Conservation (phyloP, 2,797 vertebrate species). For the Pangasius krempfi region DNA sequence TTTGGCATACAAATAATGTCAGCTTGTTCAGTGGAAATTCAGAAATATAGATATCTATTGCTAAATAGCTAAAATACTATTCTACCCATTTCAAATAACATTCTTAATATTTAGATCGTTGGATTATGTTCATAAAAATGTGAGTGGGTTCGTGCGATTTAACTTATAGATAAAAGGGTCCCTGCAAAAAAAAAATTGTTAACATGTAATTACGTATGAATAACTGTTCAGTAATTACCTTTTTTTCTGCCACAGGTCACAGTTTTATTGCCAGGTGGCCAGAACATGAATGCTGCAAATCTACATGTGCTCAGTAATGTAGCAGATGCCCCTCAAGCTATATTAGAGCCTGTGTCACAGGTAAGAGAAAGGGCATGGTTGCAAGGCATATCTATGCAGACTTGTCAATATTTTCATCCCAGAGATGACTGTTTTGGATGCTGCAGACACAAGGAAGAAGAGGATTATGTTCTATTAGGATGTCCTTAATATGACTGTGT, state of each 20-base stretch:
- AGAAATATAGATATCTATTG: background rate
- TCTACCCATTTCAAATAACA: background rate
- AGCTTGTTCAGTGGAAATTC: background rate
- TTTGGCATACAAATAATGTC: background rate
- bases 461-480: background rate
- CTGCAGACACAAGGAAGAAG: background rate
- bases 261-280: conserved; percentile 85
- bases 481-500: background rate
- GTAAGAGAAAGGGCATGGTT: conserved; percentile 60
- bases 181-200: background rate
- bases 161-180: background rate
- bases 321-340: conserved; percentile 80
- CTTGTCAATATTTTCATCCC: background rate
- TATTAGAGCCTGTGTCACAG: conserved; percentile 85
- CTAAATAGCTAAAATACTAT: background rate
- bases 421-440: background rate
- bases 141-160: background rate
- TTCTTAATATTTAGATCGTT: background rate
- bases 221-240: background rate
- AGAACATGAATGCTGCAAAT: conserved; percentile 88
- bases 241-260: conserved; percentile 75
- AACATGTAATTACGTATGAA: background rate
- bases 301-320: conserved; percentile 86
- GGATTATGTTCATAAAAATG: background rate
- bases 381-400: background rate